These are phyloP conservation scores for Dasyprocta punctata DNA, from an alignment of 2,113 vertebrate genomes.

Conservation along the genomic window DNA sequence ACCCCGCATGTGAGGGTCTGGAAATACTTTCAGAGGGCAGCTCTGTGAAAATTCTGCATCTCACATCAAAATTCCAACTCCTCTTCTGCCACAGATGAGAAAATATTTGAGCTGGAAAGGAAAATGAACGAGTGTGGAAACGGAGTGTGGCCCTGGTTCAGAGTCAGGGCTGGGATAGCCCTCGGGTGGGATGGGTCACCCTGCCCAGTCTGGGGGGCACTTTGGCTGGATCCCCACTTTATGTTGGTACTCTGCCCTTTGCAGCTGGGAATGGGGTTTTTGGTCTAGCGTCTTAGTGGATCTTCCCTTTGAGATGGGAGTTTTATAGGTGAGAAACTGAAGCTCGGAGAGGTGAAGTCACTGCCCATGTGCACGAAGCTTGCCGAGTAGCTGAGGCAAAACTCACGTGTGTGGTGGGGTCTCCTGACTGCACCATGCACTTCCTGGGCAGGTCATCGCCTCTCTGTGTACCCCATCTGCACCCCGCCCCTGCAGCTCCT, in stretches of 20 bases:
- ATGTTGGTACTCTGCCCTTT: rapidly evolving
- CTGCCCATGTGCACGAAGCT: not conserved
- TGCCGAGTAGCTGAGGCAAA: not conserved
- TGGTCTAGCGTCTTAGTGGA: not conserved
- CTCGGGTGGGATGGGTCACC: not conserved
- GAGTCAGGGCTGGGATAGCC: constrained; percentile 14
- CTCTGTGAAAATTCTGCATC: constrained; percentile 76
- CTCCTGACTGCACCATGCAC: not conserved
- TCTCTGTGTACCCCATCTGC: not conserved
- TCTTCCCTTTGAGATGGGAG: not conserved
- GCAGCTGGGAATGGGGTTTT: not conserved
- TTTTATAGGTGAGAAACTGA: not conserved
- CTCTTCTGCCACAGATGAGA: constrained; percentile 79
- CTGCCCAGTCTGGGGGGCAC: not conserved
- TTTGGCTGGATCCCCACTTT: not conserved
- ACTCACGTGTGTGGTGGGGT: too few species aligned
- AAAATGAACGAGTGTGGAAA: constrained; percentile 82
- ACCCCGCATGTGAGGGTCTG: not conserved
- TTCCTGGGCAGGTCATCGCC: not conserved
- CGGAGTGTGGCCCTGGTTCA: constrained; percentile 71
- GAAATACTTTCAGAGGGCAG: constrained; percentile 67
- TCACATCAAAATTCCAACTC: constrained; percentile 69
- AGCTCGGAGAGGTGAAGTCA: not conserved
- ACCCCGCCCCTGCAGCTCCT: not conserved
- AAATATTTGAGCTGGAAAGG: constrained; percentile 83